phyloP scores from a whole-genome alignment of 2,113 vertebrate genomes.

The Triplophysa tibetana region DNA sequence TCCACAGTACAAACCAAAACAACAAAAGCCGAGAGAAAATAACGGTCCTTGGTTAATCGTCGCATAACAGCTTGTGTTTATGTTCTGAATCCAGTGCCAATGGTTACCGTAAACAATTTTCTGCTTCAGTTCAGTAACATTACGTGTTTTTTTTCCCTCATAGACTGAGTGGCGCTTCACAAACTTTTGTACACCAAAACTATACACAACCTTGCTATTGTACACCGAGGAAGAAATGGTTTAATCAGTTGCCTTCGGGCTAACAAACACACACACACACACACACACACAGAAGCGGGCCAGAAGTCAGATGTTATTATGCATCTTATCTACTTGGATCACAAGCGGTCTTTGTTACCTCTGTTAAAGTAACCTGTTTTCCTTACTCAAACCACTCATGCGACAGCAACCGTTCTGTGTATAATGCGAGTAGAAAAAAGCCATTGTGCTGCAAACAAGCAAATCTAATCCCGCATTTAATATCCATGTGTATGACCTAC shows the following conservation, averaged over 20 bases:
- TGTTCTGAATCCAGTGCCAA: slow-evolving; percentile 32
- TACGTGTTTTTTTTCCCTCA: slow-evolving; percentile 30
- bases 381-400: slow-evolving; percentile 24
- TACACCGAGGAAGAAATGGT: slow-evolving; percentile 33
- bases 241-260: slow-evolving; percentile 26
- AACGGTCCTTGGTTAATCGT: background rate
- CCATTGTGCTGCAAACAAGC: slow-evolving; percentile 38
- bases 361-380: slow-evolving; percentile 37
- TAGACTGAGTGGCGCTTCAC: slow-evolving; percentile 39
- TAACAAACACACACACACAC: slow-evolving; percentile 15
- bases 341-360: slow-evolving; percentile 32
- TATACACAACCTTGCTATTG: slow-evolving; percentile 38
- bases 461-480: slow-evolving; percentile 28
- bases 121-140: slow-evolving; percentile 44
- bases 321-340: slow-evolving; percentile 18
- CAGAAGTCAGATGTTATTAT: slow-evolving; percentile 41
- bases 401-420: slow-evolving; percentile 5
- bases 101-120: slow-evolving; percentile 42
- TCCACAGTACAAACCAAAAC: background rate
- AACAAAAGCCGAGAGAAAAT: slow-evolving; percentile 15
- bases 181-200: slow-evolving; percentile 27
- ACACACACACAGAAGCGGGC: background rate
- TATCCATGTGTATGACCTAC: slow-evolving; percentile 13
- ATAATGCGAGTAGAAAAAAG: slow-evolving; percentile 27
- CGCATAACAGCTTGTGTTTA: slow-evolving; percentile 45